Base-by-base conservation (phyloP, 1,140 invertebrate species). In the Planococcus citri region DNA sequence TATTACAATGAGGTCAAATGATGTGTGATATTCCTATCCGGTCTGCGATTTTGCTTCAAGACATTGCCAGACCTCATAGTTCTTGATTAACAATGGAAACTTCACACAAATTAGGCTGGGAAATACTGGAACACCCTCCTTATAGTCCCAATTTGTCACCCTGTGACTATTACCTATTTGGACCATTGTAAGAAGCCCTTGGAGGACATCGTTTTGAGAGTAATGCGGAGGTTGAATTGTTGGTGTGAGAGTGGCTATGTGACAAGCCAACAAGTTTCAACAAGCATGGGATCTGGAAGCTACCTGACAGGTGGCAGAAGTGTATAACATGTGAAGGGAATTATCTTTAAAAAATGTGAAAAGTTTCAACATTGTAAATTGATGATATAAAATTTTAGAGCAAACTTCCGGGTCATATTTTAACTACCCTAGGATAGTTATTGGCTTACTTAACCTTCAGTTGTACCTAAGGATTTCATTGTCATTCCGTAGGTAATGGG, bases 111-210 rank as follows among this genome's bases (percentile, higher is more conserved):
- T 71, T 74, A 22, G 73, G 72, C 27, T 78, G 76, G 75, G 76
- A 80, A 73, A 61, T 72, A 22, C 70, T 79, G 10, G 60, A 71
- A 37, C 76, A 79, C 68, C 75, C 78, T 71, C 75, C 74, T 37
- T 78, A 77, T 61, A 69, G 64, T 58, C 73, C 73, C 3, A 75
- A 80, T 70, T 71, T 78, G 33, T 73, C 78, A 10, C 73, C 78
- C 17, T 74, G 71, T 64, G 76, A 78, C 70, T 79, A 75, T 61
- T 72, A 76, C 64, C 58, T 79, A 29, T 79, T 78, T 69, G 37
- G 27, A 22, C 21, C 70, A 27, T 60, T 71, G 22, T 72, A 73
- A 69, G 67, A 71, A 27, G 41, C 57, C 27, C 61, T 73, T 20
- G 61, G 68, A 29, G 70, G 73, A 24, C 27, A 70, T 29, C 41